Base-by-base conservation (phyloP, 2,888 invertebrate genomes). In the Heteromyza rotundicornis region DNA sequence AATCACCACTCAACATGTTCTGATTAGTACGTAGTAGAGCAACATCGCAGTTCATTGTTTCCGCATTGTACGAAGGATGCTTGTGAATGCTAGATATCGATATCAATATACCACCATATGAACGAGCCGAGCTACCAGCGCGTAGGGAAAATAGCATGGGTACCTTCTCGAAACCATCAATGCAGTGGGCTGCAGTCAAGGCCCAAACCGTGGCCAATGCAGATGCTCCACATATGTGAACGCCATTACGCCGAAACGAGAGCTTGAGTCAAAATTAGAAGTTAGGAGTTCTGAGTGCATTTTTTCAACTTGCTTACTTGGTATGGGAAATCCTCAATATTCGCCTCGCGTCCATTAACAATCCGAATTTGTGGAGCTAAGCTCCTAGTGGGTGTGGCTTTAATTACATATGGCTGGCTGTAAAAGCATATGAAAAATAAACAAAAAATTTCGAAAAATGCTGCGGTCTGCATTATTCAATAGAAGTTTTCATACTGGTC, bases 211-310 rank as follows among this genome's bases (percentile, higher is more conserved):
- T 65, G 60, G 70, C 76, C 7, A 81, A 60, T 22, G 80, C 71
- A 1, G 80, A 75, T 19, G 80, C 80, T 2, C 80, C 80, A 50
- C 80, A 81, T 10, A 80, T 76, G 60, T 81, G 80, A 2, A 73
- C 63, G 3, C 71, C 70, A 35, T 75, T 74, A 0, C 80, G 78
- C 0, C 80, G 76, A n/a, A 81, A 64, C 1, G 80, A 81, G 3
- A 81, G 69, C 75, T 76, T 14, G 14, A 10, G 36, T 35, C 57
- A 17, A 51, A 55, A 53, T 2, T 27, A 14, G 3, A 3, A n/a
- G 14, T n/a, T n/a, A n/a, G n/a, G n/a, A n/a, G n/a, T n/a, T n/a
- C n/a, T n/a, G n/a, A 36, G 22, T 20, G 24, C 44, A 49, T n/a
- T n/a, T n/a, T n/a, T n/a, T n/a, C n/a, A n/a, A 36, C 10, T 44